Evolutionary conservation across 1,140 invertebrate genomes (phyloP).

Genomic region (Leptopilina clavipes): DNA sequence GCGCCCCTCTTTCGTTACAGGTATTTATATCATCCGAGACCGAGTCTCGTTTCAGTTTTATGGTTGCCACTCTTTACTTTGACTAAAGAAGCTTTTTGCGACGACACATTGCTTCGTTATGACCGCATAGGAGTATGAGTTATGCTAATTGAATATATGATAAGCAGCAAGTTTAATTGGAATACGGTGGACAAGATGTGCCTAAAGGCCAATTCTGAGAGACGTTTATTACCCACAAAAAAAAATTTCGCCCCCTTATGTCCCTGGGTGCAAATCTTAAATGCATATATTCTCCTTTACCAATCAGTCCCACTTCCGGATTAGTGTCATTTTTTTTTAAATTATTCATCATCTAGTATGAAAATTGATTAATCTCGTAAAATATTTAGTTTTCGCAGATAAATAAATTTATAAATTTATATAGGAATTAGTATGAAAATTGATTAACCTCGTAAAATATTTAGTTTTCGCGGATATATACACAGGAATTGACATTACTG

Average conservation of each 20-base stretch:
- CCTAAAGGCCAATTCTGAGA: conserved; percentile 19
- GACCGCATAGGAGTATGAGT: conserved; percentile 58
- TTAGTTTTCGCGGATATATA: too few relatives aligned
- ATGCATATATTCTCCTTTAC: too few relatives aligned
- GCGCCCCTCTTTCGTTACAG: too few relatives aligned
- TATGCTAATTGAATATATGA: conserved; percentile 70
- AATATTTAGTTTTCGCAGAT: too few relatives aligned
- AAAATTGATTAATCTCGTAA: too few relatives aligned
- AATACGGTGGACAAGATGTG: conserved; percentile 48
- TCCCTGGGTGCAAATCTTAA: conserved; percentile 2
- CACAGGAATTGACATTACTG: too few relatives aligned
- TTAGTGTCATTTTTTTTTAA: not conserved
- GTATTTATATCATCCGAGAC: not conserved
- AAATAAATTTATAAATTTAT: too few relatives aligned
- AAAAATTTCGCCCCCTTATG: conserved; percentile 36
- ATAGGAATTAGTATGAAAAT: too few relatives aligned
- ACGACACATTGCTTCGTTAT: conserved; percentile 53
- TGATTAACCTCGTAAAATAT: too few relatives aligned
- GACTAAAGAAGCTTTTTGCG: conserved; percentile 60
- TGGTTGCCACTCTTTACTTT: conserved; percentile 40
- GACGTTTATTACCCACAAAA: conserved; percentile 40
- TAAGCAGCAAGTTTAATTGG: conserved; percentile 66
- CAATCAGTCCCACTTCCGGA: not conserved
- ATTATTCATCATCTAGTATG: not conserved
- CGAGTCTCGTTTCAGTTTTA: conserved; percentile 51